Base-by-base conservation (phyloP, 2,797 vertebrate genomes). In the Hydrophis major region DNA sequence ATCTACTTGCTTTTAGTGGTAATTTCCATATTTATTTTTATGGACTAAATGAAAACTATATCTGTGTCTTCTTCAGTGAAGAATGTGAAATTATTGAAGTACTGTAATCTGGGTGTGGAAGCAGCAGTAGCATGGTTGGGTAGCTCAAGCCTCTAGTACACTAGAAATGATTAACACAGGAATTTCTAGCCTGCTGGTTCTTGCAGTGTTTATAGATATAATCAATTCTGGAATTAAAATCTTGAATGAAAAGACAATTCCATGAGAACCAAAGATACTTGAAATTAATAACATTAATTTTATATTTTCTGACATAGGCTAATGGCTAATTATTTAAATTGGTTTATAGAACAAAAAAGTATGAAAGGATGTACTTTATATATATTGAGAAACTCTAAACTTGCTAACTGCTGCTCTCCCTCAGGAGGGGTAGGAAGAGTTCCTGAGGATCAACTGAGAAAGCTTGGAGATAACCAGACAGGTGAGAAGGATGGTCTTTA, bases 351-450 rank as follows among this genome's bases (percentile, higher is more conserved):
- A 53, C 66, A 91, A 50, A 25, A 63, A 18, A 90, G 1, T 91
- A 61, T 91, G 90, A 92, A 92, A 92, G 66, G 66, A 89, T 91
- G 28, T 95, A 53, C 61, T 94, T 53, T 94, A 74, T 94, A 95
- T 69, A 10, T 95, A 91, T 93, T 93, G 95, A 97, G 94, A 96
- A 93, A 95, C 42, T 94, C 94, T 96, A 88, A 88, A 93, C 93
- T 94, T 96, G 94, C 94, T 96, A 95, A 96, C 95, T 96, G 95
- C 95, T 97, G 95, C 96, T 97, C 95, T 96, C 94, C 95, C 91
- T 96, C 96, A 97, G 97, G 96, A 96, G 95, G 96, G 95, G 95
- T 93, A 95, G 92, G 95, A 96, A 96, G 96, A 96, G 96, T 96
- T 93, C 95, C 95, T 93, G 96, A 97, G 94, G 96, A 96, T 95